Conservation (phyloP, 2,888 invertebrate genomes). For the Bembecia ichneumoniformis region DNA sequence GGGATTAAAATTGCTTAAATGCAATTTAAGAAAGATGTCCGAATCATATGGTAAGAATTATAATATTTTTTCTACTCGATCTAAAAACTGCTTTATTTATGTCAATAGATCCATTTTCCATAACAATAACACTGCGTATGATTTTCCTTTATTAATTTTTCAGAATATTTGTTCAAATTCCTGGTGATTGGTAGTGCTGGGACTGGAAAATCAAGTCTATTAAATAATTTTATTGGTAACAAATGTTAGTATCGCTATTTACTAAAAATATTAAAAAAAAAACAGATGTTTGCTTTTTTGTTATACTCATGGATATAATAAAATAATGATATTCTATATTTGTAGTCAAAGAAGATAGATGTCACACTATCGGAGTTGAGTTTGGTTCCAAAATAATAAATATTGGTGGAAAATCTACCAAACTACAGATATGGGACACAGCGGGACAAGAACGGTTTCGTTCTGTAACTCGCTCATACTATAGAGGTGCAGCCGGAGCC, state of each 20-base stretch:
- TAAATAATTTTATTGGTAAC: slow-evolving; percentile 88
- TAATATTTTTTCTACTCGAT: background rate
- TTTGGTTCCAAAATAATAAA: slow-evolving; percentile 89
- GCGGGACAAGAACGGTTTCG: slow-evolving; percentile 98
- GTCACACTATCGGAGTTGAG: slow-evolving; percentile 89
- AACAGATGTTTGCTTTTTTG: background rate
- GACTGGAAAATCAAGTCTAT: slow-evolving; percentile 85
- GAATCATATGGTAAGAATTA: slow-evolving; percentile 27
- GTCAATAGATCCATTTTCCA: background rate
- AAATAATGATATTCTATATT: slow-evolving; percentile 11
- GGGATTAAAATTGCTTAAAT: background rate
- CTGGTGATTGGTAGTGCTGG: slow-evolving; percentile 89
- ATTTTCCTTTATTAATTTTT: background rate
- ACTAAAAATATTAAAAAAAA: background rate
- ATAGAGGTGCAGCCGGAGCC: slow-evolving; percentile 93
- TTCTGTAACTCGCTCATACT: slow-evolving; percentile 89
- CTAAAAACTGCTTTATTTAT: background rate
- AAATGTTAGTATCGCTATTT: slow-evolving; percentile 77
- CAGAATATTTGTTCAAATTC: slow-evolving; percentile 89
- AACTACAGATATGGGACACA: slow-evolving; percentile 89
- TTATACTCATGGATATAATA: background rate
- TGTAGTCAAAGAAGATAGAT: slow-evolving; percentile 85
- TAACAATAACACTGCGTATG: background rate
- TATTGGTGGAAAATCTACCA: slow-evolving; percentile 86
- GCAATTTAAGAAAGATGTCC: slow-evolving; percentile 20